A percentile compares a stretch with the other conserved stretches of the same genome.
These are phyloP conservation scores for Calidris pugnax DNA, from an alignment of 2,113 vertebrate genomes.

Conservation along the genomic window DNA sequence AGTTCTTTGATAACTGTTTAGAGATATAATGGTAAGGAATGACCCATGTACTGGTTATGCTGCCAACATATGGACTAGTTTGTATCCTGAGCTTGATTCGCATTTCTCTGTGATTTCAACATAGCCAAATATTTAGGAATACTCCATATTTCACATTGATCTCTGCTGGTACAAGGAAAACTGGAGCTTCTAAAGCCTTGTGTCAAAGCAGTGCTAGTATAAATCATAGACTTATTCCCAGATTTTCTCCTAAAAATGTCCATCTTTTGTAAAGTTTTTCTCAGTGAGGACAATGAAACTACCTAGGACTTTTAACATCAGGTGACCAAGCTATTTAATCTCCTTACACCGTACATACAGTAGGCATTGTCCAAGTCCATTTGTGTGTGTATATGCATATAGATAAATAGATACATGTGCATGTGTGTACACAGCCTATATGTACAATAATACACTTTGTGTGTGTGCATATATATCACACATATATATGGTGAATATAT, in stretches of 20 bases:
- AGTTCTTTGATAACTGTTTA: neutral
- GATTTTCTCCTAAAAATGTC: neutral
- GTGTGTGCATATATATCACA: neutral
- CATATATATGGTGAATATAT: too few relatives aligned
- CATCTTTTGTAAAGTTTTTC: neutral
- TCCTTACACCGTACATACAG: neutral
- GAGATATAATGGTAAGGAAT: neutral
- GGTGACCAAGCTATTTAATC: neutral
- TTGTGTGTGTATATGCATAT: neutral
- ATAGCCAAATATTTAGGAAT: neutral
- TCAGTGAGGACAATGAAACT: neutral
- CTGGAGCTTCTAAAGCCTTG: neutral
- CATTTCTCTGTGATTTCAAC: neutral
- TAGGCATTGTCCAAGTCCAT: neutral
- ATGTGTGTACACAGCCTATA: neutral
- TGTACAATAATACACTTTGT: neutral
- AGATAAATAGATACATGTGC: too few relatives aligned
- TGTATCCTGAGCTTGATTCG: neutral
- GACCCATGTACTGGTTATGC: neutral
- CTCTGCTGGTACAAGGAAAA: neutral
- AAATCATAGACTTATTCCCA: neutral
- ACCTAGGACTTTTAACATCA: neutral
- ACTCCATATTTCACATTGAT: neutral
- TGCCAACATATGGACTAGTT: neutral
- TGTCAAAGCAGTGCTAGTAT: neutral